Conservation (phyloP, 2,888 invertebrate genomes). For the Apoda limacodes region DNA sequence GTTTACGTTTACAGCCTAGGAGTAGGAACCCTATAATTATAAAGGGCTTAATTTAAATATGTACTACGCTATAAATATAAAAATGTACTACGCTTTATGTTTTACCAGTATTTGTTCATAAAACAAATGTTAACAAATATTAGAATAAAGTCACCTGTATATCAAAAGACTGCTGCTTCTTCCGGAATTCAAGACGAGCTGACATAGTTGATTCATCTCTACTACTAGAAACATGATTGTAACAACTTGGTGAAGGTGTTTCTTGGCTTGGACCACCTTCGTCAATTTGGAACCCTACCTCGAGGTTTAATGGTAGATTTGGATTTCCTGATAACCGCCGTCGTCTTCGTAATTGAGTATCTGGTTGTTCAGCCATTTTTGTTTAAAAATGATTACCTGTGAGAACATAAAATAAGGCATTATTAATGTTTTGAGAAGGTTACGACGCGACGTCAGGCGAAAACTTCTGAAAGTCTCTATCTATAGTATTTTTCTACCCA, state of each 20-base stretch:
- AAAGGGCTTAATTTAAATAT: neutral
- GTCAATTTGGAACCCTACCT: constrained; percentile 43
- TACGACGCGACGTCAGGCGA: too few relatives aligned
- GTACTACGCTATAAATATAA: neutral
- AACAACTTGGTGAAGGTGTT: constrained; percentile 52
- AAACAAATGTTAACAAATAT: neutral
- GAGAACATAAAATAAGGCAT: too few relatives aligned
- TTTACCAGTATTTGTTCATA: constrained; percentile 1
- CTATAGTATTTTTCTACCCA: too few relatives aligned
- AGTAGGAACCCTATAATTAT: neutral
- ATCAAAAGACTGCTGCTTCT: constrained; percentile 63
- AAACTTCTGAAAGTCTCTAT: too few relatives aligned
- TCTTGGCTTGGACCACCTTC: constrained; percentile 47
- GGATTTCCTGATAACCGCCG: constrained; percentile 46
- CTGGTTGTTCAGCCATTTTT: constrained; percentile 45
- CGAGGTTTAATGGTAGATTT: constrained; percentile 44
- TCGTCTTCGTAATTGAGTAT: constrained; percentile 48
- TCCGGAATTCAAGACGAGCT: constrained; percentile 51
- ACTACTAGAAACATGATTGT: constrained; percentile 34
- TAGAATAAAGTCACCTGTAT: constrained; percentile 38
- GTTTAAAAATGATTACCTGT: too few relatives aligned
- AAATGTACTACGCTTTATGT: neutral
- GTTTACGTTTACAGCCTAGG: neutral
- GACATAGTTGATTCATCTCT: constrained; percentile 32
- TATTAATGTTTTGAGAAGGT: too few relatives aligned